Evolutionary conservation across 2,797 vertebrate species (phyloP).

Genomic region (Mus spretus): DNA sequence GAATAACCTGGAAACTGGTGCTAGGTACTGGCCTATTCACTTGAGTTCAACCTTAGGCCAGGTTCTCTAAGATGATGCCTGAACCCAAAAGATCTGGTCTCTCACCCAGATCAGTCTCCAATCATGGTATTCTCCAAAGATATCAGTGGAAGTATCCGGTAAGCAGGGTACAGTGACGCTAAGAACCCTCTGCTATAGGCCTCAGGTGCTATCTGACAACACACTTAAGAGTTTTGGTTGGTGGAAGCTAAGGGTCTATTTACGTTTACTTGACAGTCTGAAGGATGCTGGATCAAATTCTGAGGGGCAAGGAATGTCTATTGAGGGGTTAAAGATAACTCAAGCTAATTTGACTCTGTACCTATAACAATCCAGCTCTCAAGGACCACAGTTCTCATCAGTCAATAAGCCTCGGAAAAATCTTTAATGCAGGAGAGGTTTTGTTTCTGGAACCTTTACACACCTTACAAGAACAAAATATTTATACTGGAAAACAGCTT

Average conservation of each 20-base stretch:
- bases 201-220: neutral
- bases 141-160: neutral
- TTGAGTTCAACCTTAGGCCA: too few species aligned
- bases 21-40: too few species aligned
- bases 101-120: neutral
- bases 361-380: neutral
- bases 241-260: neutral
- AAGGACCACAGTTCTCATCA: neutral
- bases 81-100: too few species aligned
- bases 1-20: too few species aligned
- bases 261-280: neutral
- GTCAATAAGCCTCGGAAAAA: neutral
- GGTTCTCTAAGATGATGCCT: too few species aligned
- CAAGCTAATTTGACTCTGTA: neutral
- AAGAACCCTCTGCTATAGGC: neutral
- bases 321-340: neutral
- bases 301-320: neutral
- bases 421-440: neutral
- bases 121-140: neutral
- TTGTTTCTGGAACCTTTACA: neutral
- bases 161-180: neutral
- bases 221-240: neutral
- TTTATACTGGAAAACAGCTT: neutral
- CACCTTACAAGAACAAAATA: neutral
- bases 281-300: neutral